These are phyloP conservation scores for Chitala chitala DNA, from an alignment of 2,113 vertebrate species.

Conservation along the genomic window DNA sequence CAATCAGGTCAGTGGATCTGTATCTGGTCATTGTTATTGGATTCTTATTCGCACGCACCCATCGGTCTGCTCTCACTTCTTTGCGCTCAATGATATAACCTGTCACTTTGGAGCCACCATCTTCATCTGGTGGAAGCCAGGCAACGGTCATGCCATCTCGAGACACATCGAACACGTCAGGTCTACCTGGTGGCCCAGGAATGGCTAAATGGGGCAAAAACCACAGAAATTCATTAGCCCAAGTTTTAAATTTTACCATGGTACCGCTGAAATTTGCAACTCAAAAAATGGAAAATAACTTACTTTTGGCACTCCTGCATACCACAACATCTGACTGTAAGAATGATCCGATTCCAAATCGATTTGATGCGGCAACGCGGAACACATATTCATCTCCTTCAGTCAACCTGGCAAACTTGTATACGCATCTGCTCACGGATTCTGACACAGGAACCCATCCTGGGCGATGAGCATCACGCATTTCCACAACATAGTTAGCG, in stretches of 20 bases:
- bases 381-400: constrained; percentile 95
- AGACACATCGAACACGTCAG: constrained; percentile 83
- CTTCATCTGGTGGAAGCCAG: constrained; percentile 90
- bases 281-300: constrained; percentile 46
- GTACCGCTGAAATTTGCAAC: too few species aligned
- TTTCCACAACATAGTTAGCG: constrained; percentile 86
- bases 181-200: constrained; percentile 86
- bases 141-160: constrained; percentile 96
- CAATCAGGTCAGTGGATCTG: constrained; percentile 90
- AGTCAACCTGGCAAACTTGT: constrained; percentile 82
- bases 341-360: constrained; percentile 89
- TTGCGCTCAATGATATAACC: constrained; percentile 97
- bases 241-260: too few species aligned
- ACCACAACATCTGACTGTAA: constrained; percentile 86
- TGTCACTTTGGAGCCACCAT: constrained; percentile 86
- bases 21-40: constrained; percentile 96
- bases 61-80: constrained; percentile 90
- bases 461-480: constrained; percentile 92
- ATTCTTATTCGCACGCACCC: constrained; percentile 93
- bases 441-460: constrained; percentile 93
- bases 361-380: constrained; percentile 88
- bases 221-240: neutral
- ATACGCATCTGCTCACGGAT: constrained; percentile 82
- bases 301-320: constrained; percentile 88
- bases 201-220: constrained; percentile 61